Evolutionary conservation across 2,888 invertebrate species (phyloP).

Genomic region (Drosophila barbarae): DNA sequence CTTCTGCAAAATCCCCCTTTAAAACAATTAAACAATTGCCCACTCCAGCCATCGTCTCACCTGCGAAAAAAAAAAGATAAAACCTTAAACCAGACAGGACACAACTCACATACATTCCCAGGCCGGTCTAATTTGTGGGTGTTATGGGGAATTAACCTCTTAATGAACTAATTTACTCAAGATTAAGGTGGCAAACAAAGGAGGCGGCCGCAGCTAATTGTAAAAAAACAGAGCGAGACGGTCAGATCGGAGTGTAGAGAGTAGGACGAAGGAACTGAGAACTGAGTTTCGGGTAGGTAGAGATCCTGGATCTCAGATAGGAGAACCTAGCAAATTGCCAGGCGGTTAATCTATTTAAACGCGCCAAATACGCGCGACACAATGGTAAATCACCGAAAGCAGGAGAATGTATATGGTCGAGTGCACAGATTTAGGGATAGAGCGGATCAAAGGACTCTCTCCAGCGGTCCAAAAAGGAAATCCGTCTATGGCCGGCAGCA

Average conservation of each 20-base stretch:
- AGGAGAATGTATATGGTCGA: slow-evolving; percentile 52
- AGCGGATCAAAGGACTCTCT: slow-evolving; percentile 62
- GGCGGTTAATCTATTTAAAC: slow-evolving; percentile 81
- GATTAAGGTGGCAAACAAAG: slow-evolving; percentile 75
- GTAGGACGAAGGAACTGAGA: slow-evolving; percentile 9
- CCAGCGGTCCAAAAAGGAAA: slow-evolving; percentile 53
- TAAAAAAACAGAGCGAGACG: slow-evolving; percentile 29
- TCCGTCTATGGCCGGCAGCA: slow-evolving; percentile 44
- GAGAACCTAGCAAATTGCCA: slow-evolving; percentile 77
- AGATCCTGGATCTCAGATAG: slow-evolving; percentile 55
- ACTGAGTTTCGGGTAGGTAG: slow-evolving; percentile 42
- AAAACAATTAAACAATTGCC: slow-evolving; percentile 34
- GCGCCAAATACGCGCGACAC: slow-evolving; percentile 76
- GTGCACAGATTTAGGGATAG: slow-evolving; percentile 72
- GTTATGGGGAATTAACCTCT: slow-evolving; percentile 80
- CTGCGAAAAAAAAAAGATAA: slow-evolving; percentile 7
- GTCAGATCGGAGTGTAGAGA: slow-evolving; percentile 2
- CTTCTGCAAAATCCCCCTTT: not conserved
- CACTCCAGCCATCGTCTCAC: slow-evolving; percentile 10
- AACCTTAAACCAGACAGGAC: slow-evolving; percentile 9
- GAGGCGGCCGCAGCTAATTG: slow-evolving; percentile 63
- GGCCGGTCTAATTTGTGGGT: slow-evolving; percentile 75
- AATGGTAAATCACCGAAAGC: slow-evolving; percentile 53
- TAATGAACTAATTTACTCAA: slow-evolving; percentile 80
- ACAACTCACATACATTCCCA: slow-evolving; percentile 13